Percentiles rank a stretch among this genome's conserved stretches.
Conservation (phyloP, 1,140 invertebrate genomes). For the Melitaea cinxia region DNA sequence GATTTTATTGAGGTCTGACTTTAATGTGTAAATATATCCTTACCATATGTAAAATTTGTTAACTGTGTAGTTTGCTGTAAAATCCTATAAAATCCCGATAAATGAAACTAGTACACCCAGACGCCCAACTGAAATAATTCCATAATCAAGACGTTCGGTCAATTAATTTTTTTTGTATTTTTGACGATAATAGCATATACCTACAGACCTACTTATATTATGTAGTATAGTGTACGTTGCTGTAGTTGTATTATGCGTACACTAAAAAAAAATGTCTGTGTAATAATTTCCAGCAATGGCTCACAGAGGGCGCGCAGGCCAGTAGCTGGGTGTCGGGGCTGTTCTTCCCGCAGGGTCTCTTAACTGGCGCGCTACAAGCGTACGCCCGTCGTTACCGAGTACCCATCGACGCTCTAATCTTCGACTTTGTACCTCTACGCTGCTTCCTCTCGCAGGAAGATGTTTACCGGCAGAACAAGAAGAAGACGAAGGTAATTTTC, state of each 20-base stretch:
- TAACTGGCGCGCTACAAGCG: constrained; percentile 93
- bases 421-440: constrained; percentile 85
- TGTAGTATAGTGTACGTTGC: too few species aligned
- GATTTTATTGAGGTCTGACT: constrained; percentile 86
- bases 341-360: constrained; percentile 95
- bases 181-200: too few species aligned
- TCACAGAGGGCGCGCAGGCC: constrained; percentile 85
- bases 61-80: too few species aligned
- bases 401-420: constrained; percentile 92
- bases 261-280: not conserved
- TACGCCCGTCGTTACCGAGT: constrained; percentile 90
- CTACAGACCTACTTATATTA: too few species aligned
- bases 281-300: constrained; percentile 83
- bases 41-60: not conserved
- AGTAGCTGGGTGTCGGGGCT: constrained; percentile 96
- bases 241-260: too few species aligned
- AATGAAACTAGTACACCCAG: too few species aligned
- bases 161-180: too few species aligned
- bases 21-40: not conserved
- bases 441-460: constrained; percentile 86
- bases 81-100: too few species aligned
- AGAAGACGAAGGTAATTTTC: constrained; percentile 59
- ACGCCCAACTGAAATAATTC: too few species aligned
- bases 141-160: too few species aligned
- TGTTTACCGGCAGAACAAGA: constrained; percentile 81